Evolutionary conservation across 2,797 vertebrate species (phyloP).

Genomic region (Synaphobranchus kaupii): DNA sequence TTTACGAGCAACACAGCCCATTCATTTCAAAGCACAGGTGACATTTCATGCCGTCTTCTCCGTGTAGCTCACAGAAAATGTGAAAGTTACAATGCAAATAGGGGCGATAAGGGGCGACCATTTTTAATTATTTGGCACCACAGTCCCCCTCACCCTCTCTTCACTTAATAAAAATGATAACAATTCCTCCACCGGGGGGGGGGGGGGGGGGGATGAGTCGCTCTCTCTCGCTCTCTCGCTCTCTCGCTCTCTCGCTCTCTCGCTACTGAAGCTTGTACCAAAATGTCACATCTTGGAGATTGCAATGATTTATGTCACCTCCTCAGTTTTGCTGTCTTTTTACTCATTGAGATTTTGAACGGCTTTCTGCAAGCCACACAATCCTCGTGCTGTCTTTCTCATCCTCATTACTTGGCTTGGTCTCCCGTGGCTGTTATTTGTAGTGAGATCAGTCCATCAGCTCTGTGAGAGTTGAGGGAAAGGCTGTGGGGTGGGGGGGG

Average conservation of each 20-base stretch:
- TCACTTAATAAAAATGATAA: slow-evolving; percentile 62
- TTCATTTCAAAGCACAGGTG: slow-evolving; percentile 54
- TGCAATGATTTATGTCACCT: slow-evolving; percentile 44
- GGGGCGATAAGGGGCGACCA: slow-evolving; percentile 61
- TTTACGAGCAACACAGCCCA: slow-evolving; percentile 36
- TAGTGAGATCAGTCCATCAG: slow-evolving; percentile 13
- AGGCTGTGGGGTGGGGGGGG: background rate
- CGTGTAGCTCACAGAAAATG: slow-evolving; percentile 44
- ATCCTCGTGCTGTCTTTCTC: background rate
- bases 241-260: slow-evolving; percentile 8
- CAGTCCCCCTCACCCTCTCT: slow-evolving; percentile 45
- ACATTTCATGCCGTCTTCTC: slow-evolving; percentile 57
- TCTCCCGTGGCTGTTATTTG: background rate
- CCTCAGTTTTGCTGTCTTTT: slow-evolving; percentile 32
- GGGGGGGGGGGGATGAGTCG: slow-evolving; percentile 41
- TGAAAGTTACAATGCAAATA: slow-evolving; percentile 34
- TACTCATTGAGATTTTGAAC: slow-evolving; percentile 14
- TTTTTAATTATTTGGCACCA: slow-evolving; percentile 64
- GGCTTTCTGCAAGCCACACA: background rate
- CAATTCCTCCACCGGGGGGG: slow-evolving; percentile 46
- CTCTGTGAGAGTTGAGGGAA: background rate
- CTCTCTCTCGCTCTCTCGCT: background rate
- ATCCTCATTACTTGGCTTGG: slow-evolving; percentile 7
- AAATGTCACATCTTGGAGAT: slow-evolving; percentile 29
- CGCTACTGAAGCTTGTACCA: background rate